phyloP scores from a whole-genome alignment of 2,113 vertebrate species.

The Condylura cristata region DNA sequence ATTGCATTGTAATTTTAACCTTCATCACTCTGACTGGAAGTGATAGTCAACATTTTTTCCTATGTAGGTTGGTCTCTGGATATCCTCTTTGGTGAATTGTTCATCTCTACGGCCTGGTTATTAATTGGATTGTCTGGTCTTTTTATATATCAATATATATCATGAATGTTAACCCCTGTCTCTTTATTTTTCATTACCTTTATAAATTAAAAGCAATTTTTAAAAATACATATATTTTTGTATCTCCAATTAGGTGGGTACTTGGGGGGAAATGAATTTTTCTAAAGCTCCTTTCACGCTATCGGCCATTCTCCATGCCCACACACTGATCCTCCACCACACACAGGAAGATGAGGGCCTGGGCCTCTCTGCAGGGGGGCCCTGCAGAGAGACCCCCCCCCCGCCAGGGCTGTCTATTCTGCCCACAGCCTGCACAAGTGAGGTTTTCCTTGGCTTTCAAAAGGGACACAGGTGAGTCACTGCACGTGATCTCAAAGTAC shows the following conservation, averaged over 20 bases:
- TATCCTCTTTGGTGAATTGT: too few species aligned
- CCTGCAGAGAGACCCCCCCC: too few species aligned
- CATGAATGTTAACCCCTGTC: too few species aligned
- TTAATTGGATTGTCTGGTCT: too few species aligned
- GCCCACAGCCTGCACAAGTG: too few species aligned
- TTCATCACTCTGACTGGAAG: too few species aligned
- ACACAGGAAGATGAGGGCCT: background rate
- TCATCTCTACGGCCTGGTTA: too few species aligned
- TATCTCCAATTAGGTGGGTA: background rate
- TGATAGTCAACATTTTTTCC: too few species aligned
- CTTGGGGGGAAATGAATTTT: background rate
- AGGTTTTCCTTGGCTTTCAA: background rate
- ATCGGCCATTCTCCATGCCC: background rate
- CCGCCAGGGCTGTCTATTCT: background rate
- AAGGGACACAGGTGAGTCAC: background rate
- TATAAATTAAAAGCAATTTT: conserved; percentile 40
- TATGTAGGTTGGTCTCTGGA: too few species aligned
- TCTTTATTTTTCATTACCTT: background rate
- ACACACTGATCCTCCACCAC: too few species aligned
- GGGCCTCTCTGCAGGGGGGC: background rate
- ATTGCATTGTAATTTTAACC: too few species aligned
- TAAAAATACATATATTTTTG: background rate
- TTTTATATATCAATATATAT: too few species aligned
- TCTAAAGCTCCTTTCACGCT: background rate
- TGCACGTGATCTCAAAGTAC: rapidly evolving